Evolutionary conservation across 2,888 invertebrate genomes (phyloP), one percentile per base, ranked within the genome.

Genomic region (Palloptera scutellata): DNA sequence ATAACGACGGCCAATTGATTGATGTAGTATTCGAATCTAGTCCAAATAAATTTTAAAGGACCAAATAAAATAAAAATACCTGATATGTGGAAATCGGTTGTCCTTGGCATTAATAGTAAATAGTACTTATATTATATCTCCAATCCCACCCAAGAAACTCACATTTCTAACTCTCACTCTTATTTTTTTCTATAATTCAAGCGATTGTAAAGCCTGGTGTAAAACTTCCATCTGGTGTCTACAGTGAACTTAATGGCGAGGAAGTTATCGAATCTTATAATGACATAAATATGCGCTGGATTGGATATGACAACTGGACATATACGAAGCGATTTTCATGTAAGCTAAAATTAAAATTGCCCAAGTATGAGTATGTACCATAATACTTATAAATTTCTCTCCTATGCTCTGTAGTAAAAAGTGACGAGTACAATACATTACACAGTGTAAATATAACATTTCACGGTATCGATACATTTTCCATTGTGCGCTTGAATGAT

Each of bases 391-490:
- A 2, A 1, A 11, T 40, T 61, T 40, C 20, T 41, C 55, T 6
- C 10, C 17, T 10, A 8, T 20, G 17, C 8, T 10, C 13, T 12
- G 17, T 5, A 58, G 0, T 53, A 81, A 79, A 79, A 20, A 75
- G 79, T 67, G 64, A 71, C 41, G 67, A 0, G 70, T 74, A 13
- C 75, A 76, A 15, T 71, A 73, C 40, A 62, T 76, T 78, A 70
- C 78, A 10, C 77, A 76, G n/a, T 75, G 75, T 65, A 1, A 83
- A 82, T 72, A 80, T 97, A 68, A 90, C 93, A 11, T 91, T 95
- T 71, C 89, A 95, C 77, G 97, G 97, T 1, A 82, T 98, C 60
- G 98, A 98, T 82, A 96, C 97, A 0, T 88, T 94, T 67, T 88
- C 94, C 1, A 88, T 86, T 43, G 87, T 98, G 60, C 88, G 86